Base-by-base conservation (phyloP, 2,797 vertebrate species). In the Tapera naevia region DNA sequence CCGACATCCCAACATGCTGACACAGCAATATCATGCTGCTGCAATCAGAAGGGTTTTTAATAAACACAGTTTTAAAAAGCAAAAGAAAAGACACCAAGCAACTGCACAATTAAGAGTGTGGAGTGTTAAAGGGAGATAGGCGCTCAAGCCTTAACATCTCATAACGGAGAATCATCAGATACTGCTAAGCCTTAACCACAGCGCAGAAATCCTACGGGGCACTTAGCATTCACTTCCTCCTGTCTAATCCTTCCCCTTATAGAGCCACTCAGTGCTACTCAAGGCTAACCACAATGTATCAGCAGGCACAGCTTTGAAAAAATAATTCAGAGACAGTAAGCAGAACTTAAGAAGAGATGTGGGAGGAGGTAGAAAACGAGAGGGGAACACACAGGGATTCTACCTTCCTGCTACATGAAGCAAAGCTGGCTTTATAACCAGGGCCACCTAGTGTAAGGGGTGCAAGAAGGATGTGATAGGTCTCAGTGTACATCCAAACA, bases 131-230 rank as follows among this genome's bases (percentile, higher is more conserved):
- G 41, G 46, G 58, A 84, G 66, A 60, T 30, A 79, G 57, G n/a
- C 80, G 45, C 75, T 76, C 0, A 30, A 16, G 75, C 50, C 32
- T 89, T 25, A 83, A 25, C 13, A 25, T 60, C 46, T 80, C 28
- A 17, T 0, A 60, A 53, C 17, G 33, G 33, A 86, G 37, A 54
- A 78, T 61, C 57, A 17, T 28, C 50, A 73, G 35, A 80, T 19
- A 30, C 54, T 15, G 73, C 74, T 70, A 75, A 84, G 73, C 46
- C 50, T 72, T 74, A 32, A 80, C 41, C 66, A 62, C 57, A 56
- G n/a, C 0, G 3, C 2, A 3, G 80, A 90, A 88, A 88, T 53
- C 69, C 32, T 35, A 2, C 0, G 1, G 22, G 70, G 28, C 37
- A 24, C 60, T 48, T 45, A 17, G 81, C 35, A 17, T 58, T 76